Percentiles rank a stretch among this genome's conserved stretches.
phyloP scores from a whole-genome alignment of 2,113 vertebrate species.

The Tupaia chinensis region DNA sequence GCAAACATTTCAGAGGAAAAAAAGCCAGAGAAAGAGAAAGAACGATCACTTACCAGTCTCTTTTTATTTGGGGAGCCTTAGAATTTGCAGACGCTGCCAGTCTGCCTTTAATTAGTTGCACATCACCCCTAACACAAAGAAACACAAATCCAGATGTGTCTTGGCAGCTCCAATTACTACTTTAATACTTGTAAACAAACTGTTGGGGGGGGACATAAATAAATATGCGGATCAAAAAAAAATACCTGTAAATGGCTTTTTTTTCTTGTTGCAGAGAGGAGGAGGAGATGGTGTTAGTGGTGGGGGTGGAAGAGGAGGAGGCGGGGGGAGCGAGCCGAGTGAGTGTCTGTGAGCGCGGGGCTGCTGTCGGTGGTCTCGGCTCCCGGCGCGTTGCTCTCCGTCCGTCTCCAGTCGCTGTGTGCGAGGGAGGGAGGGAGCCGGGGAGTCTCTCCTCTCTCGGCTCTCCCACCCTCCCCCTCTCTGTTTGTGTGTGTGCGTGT shows the following conservation, averaged over 20 bases:
- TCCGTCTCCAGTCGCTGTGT: constrained; percentile 95
- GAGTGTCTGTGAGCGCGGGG: constrained; percentile 82
- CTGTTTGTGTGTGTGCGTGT: constrained; percentile 73
- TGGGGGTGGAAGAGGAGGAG: constrained; percentile 78
- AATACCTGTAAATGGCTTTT: constrained; percentile 87
- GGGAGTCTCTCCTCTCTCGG: constrained; percentile 80
- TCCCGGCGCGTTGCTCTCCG: constrained; percentile 88
- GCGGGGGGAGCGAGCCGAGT: constrained; percentile 80
- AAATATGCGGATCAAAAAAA: constrained; percentile 84
- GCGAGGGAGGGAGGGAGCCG: constrained; percentile 90
- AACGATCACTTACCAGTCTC: constrained; percentile 96
- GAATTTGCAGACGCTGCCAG: constrained; percentile 93
- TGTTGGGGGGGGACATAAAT: constrained; percentile 81
- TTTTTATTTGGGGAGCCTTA: constrained; percentile 91
- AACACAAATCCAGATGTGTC: constrained; percentile 89
- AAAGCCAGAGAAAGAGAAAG: constrained; percentile 74
- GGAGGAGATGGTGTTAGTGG: constrained; percentile 84
- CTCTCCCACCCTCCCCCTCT: constrained; percentile 37
- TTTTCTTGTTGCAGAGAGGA: constrained; percentile 85
- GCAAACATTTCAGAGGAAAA: constrained; percentile 76
- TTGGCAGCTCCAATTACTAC: constrained; percentile 88
- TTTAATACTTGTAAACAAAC: constrained; percentile 90
- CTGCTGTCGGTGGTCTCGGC: constrained; percentile 84
- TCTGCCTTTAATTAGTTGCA: constrained; percentile 93
- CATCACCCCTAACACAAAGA: constrained; percentile 93